Conservation (phyloP, 2,797 vertebrate species). For the Dicrostonyx torquatus region DNA sequence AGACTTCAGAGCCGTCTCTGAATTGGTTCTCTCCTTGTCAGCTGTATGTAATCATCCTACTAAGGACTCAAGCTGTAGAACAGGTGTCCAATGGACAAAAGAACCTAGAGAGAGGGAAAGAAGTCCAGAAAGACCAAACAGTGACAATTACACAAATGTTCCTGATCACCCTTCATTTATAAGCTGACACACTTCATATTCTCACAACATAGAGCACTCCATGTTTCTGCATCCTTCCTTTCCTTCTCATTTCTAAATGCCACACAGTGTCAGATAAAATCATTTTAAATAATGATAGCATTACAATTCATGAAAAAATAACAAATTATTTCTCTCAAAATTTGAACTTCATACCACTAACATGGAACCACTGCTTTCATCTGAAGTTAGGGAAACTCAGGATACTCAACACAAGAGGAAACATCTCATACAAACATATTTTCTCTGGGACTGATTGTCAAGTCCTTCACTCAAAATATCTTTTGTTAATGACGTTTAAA, state of each 20-base stretch:
- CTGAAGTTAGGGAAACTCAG: background rate
- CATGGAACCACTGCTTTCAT: background rate
- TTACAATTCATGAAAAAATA: constrained; percentile 14
- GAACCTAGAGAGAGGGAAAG: background rate
- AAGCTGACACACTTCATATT: background rate
- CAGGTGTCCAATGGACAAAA: background rate
- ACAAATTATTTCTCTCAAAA: background rate
- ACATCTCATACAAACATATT: background rate
- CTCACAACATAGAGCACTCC: background rate
- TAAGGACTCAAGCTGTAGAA: background rate
- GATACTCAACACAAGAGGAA: background rate
- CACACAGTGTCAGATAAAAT: background rate
- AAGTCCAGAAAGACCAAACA: background rate
- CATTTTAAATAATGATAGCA: constrained; percentile 6
- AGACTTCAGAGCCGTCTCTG: background rate
- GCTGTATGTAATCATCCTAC: background rate
- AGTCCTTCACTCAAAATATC: background rate
- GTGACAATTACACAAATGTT: background rate
- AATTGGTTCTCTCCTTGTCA: background rate
- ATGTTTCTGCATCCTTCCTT: background rate
- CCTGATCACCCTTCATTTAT: background rate
- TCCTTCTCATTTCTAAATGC: background rate
- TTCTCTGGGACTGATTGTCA: background rate
- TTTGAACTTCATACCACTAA: background rate
- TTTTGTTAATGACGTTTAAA: background rate